A percentile compares a stretch with the other conserved stretches of the same genome.
These are phyloP conservation scores for Leucophenga varia DNA, from an alignment of 1,140 invertebrate genomes.

Conservation along the genomic window DNA sequence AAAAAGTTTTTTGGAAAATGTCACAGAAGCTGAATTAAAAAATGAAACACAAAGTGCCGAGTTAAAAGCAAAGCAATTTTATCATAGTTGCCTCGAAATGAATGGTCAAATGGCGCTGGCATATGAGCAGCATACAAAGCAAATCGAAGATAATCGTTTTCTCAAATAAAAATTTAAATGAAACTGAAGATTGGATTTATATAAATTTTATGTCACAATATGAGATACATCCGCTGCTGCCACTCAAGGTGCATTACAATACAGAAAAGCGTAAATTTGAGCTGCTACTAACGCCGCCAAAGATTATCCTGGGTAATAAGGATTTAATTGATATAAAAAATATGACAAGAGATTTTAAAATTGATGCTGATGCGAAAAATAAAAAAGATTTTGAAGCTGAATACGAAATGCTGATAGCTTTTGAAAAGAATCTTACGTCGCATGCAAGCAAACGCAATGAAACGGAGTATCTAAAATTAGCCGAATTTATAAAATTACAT, in stretches of 20 bases:
- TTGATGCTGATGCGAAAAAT: slow-evolving; percentile 12
- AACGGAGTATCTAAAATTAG: slow-evolving; percentile 24
- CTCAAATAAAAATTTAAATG: slow-evolving; percentile 8
- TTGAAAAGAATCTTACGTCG: slow-evolving; percentile 32
- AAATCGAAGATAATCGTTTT: slow-evolving; percentile 24
- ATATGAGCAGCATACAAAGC: slow-evolving; percentile 10
- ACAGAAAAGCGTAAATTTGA: slow-evolving; percentile 31
- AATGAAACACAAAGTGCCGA: slow-evolving; percentile 21
- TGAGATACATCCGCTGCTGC: slow-evolving; percentile 36
- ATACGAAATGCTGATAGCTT: slow-evolving; percentile 20
- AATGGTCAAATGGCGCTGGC: slow-evolving; percentile 29
- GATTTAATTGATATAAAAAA: slow-evolving; percentile 27
- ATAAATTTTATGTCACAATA: slow-evolving; percentile 43
- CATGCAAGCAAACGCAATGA: slow-evolving; percentile 21
- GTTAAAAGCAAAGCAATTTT: slow-evolving; percentile 40
- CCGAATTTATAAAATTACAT: slow-evolving; percentile 29
- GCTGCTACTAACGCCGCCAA: slow-evolving; percentile 18
- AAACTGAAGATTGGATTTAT: slow-evolving; percentile 31
- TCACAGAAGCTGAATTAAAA: slow-evolving; percentile 18
- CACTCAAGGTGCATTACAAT: slow-evolving; percentile 40
- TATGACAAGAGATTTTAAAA: slow-evolving; percentile 33
- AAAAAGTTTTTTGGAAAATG: slow-evolving; percentile 30
- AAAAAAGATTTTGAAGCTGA: slow-evolving; percentile 15
- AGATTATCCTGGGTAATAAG: slow-evolving; percentile 10
- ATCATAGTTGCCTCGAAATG: slow-evolving; percentile 26